Evolutionary conservation across 2,113 vertebrate species (phyloP).

Genomic region (Archocentrus centrarchus): DNA sequence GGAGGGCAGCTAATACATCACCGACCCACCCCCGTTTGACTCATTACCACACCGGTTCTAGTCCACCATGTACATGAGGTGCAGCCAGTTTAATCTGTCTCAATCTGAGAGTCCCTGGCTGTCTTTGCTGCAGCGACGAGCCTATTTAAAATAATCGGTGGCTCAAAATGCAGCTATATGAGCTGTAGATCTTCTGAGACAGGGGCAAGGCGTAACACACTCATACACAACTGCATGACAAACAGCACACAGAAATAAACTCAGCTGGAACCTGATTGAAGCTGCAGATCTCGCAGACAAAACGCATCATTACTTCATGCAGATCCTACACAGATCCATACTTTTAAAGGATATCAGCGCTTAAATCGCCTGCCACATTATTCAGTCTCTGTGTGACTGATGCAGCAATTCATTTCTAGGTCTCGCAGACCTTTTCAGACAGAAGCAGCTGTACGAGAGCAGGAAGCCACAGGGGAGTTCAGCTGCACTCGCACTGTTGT

Average conservation of each 20-base stretch:
- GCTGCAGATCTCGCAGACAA: constrained; percentile 1
- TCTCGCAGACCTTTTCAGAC: not conserved
- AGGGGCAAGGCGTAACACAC: not conserved
- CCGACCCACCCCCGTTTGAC: not conserved
- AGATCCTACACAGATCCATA: not conserved
- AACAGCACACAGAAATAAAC: not conserved
- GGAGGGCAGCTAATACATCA: constrained; percentile 32
- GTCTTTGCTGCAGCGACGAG: not conserved
- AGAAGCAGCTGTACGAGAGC: not conserved
- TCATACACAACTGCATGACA: not conserved
- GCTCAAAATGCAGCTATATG: not conserved
- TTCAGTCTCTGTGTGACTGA: not conserved
- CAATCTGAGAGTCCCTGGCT: constrained; percentile 26
- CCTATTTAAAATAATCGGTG: constrained; percentile 15
- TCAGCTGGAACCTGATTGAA: not conserved
- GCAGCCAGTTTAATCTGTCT: constrained; percentile 41
- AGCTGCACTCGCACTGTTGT: rapidly evolving
- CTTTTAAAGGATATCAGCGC: not conserved
- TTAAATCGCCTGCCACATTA: not conserved
- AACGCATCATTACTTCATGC: not conserved
- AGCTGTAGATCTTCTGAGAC: constrained; percentile 1
- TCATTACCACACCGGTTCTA: constrained; percentile 17
- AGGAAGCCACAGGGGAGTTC: not conserved
- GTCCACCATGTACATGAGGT: constrained; percentile 15
- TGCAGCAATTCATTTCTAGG: not conserved